phyloP scores from a whole-genome alignment of 2,797 vertebrate genomes.

The Pseudochirops cupreus region DNA sequence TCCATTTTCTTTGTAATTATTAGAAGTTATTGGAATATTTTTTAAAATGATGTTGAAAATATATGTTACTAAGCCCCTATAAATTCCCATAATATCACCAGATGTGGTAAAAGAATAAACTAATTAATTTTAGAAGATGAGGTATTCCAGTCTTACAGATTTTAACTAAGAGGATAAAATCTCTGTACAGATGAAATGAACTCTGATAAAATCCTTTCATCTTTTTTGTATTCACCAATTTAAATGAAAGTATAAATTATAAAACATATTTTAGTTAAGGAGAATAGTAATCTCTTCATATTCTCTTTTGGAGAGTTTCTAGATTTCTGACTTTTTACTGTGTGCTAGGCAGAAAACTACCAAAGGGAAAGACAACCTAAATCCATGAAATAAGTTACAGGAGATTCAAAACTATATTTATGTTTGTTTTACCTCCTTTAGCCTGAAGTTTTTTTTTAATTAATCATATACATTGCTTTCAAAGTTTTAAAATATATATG shows the following conservation, averaged over 20 bases:
- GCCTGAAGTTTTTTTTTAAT: background rate
- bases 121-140: constrained; percentile 65
- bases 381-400: background rate
- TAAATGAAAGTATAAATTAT: constrained; percentile 70
- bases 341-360: constrained; percentile 10
- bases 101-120: constrained; percentile 55
- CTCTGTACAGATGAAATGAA: constrained; percentile 67
- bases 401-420: background rate
- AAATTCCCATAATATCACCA: constrained; percentile 39
- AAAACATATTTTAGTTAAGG: constrained; percentile 52
- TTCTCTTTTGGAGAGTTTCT: background rate
- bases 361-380: background rate
- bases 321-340: background rate
- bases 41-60: constrained; percentile 42
- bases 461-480: too few species aligned
- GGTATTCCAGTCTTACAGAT: constrained; percentile 42
- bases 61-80: background rate
- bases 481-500: too few species aligned
- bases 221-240: constrained; percentile 70
- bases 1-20: constrained; percentile 41
- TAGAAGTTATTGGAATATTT: constrained; percentile 38
- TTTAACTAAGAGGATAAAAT: constrained; percentile 66
- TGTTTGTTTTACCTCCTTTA: background rate
- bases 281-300: constrained; percentile 54
- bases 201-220: constrained; percentile 70